Base-by-base conservation (phyloP, 2,797 vertebrate species). In the Carduelis carduelis region DNA sequence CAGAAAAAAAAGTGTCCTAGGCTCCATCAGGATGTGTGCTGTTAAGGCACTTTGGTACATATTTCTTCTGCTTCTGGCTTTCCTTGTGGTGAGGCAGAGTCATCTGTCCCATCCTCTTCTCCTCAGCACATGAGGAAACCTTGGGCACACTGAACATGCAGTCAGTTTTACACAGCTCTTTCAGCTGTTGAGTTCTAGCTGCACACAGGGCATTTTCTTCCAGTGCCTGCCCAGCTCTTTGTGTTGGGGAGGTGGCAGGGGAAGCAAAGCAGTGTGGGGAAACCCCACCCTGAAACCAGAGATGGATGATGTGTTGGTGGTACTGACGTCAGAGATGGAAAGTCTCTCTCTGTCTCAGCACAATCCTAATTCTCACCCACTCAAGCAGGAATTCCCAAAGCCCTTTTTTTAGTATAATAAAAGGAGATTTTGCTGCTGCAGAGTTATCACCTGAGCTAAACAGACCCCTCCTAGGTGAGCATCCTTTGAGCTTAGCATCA, bases 371-470 rank as follows among this genome's bases (percentile, higher is more conserved):
- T 93, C 53, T 72, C 41, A 26, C 91, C 55, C 85, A 69, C 88
- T 90, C 74, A 37, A 49, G 49, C 44, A 82, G 52, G 82, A 93
- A 76, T 93, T 93, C 77, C 89, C 56, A 74, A 78, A 76, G 91
- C 41, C 21, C 66, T 92, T 92, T 79, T 22, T 70, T 76, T 20
- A 43, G 12, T 52, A 11, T 69, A 23, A 57, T 47, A 57, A 90
- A 79, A 89, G 69, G 44, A 63, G 5, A 27, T 75, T 85, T 76
- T 65, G 30, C 46, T 88, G 65, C 72, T 69, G 34, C 75, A 13
- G 32, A 24, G 39, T 83, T 94, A 79, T 37, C 9, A 55, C 6
- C 30, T 59, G n/a, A n/a, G 32, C 57, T 55, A 88, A 91, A 76
- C 53, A 86, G 6, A 7, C 22, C 50, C 6, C 19, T 21, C 26